Conservation (phyloP, 2,113 vertebrate genomes). For the Albula goreensis region DNA sequence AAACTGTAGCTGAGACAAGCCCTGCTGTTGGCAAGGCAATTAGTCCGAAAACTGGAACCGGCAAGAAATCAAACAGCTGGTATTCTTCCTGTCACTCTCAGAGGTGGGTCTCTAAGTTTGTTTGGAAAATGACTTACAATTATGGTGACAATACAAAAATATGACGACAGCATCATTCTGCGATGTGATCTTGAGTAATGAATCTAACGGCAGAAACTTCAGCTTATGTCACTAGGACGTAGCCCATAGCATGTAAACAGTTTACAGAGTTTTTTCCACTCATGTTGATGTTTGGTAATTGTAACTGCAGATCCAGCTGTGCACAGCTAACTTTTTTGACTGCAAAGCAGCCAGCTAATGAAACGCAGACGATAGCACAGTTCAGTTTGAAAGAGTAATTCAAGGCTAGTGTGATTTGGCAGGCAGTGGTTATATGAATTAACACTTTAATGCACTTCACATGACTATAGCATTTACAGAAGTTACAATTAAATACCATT, state of each 20-base stretch:
- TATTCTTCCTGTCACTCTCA: neutral
- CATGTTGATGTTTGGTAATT: neutral
- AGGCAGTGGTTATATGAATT: neutral
- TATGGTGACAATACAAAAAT: too few relatives aligned
- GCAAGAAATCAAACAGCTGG: neutral
- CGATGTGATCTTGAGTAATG: too few relatives aligned
- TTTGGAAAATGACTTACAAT: too few relatives aligned
- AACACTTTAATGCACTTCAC: neutral
- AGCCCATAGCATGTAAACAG: neutral
- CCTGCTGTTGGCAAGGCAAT: neutral
- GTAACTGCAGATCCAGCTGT: neutral
- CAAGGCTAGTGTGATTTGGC: neutral
- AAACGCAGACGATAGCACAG: neutral
- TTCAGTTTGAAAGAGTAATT: neutral
- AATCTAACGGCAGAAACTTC: too few relatives aligned
- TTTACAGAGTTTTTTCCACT: neutral
- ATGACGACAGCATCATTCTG: too few relatives aligned
- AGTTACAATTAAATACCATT: neutral
- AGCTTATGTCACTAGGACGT: too few relatives aligned
- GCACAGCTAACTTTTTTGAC: neutral
- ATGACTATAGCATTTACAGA: neutral
- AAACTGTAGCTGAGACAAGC: neutral
- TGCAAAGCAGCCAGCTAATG: neutral
- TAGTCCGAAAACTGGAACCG: neutral
- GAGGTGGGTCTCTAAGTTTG: too few relatives aligned